A percentile compares a stretch with the other conserved stretches of the same genome.
Conservation (phyloP, 2,888 invertebrate species). For the Chelonus formosanus region DNA sequence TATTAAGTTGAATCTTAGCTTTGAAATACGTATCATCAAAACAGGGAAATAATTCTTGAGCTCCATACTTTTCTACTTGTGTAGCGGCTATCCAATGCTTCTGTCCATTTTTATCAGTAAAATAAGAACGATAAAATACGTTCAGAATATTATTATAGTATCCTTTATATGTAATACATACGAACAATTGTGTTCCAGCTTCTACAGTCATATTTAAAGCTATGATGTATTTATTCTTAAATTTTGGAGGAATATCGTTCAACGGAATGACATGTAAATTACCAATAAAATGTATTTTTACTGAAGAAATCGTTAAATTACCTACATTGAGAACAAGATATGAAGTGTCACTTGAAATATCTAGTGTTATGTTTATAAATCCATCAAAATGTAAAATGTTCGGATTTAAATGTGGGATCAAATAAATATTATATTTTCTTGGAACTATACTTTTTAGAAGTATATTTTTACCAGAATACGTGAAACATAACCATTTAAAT, state of each 20-base stretch:
- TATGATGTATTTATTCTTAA: conserved; percentile 68
- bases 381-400: conserved; percentile 64
- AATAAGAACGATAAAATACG: conserved; percentile 72
- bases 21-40: conserved; percentile 42
- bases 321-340: conserved; percentile 67
- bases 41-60: conserved; percentile 73
- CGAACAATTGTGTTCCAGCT: conserved; percentile 61
- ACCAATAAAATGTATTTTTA: conserved; percentile 31
- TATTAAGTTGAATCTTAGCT: conserved; percentile 49
- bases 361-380: conserved; percentile 64
- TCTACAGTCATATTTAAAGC: conserved; percentile 59
- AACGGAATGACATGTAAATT: conserved; percentile 15
- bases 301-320: conserved; percentile 57
- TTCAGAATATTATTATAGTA: conserved; percentile 69
- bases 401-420: conserved; percentile 67
- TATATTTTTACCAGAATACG: conserved; percentile 52
- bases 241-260: conserved; percentile 29
- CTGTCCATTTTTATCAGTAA: conserved; percentile 46
- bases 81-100: conserved; percentile 71
- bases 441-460: conserved; percentile 67
- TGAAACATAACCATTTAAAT: conserved; percentile 46
- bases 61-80: conserved; percentile 75
- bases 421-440: conserved; percentile 55
- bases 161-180: conserved; percentile 70
- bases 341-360: conserved; percentile 52